These are phyloP conservation scores for Leptinotarsa juncta DNA, from an alignment of 2,888 invertebrate species.

Conservation along the genomic window DNA sequence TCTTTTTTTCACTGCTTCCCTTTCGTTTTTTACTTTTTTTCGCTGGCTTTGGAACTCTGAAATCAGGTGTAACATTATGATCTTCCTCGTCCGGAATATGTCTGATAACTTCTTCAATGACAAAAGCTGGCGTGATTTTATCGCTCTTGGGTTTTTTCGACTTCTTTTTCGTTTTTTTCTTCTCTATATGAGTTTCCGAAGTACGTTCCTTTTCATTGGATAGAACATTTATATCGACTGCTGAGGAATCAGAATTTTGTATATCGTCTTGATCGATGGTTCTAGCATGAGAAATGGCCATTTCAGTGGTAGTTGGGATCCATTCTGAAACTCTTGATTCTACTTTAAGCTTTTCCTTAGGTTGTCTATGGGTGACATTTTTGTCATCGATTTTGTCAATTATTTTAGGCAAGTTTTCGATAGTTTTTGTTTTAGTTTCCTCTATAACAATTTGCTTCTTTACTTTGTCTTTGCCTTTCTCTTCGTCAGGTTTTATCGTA, in stretches of 20 bases:
- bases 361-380: background rate
- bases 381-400: background rate
- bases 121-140: slow-evolving; percentile 43
- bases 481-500: slow-evolving; percentile 28
- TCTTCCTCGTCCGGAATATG: slow-evolving; percentile 43
- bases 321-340: background rate
- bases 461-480: slow-evolving; percentile 58
- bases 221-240: background rate
- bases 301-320: background rate
- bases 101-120: slow-evolving; percentile 46
- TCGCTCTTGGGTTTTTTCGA: slow-evolving; percentile 43
- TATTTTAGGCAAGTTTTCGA: slow-evolving; percentile 47
- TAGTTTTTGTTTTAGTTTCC: slow-evolving; percentile 53
- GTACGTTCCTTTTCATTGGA: background rate
- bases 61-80: background rate
- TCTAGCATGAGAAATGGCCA: background rate
- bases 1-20: slow-evolving; percentile 13
- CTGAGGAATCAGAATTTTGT: background rate
- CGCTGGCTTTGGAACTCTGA: slow-evolving; percentile 40
- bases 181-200: slow-evolving; percentile 41
- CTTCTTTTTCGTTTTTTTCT: slow-evolving; percentile 49
- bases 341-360: background rate
- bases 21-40: slow-evolving; percentile 47
- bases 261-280: slow-evolving; percentile 3
- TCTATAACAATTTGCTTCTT: slow-evolving; percentile 45